Conservation (phyloP, 2,797 vertebrate species). For the Pristis pectinata region DNA sequence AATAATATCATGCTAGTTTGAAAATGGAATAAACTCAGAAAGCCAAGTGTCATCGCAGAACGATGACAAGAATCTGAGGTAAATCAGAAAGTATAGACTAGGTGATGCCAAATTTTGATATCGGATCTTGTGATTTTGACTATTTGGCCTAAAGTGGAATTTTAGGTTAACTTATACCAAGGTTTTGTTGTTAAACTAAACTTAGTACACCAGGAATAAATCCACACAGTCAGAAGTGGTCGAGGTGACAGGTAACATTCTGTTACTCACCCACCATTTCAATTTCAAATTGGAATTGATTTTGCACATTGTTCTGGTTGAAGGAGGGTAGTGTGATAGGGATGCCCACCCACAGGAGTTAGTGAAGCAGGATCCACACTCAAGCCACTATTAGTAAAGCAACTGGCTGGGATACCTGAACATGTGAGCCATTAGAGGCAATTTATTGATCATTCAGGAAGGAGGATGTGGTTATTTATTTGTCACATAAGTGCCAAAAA, state of each 20-base stretch:
- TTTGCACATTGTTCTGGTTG: too few species aligned
- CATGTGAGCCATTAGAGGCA: not conserved
- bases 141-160: not conserved
- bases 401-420: not conserved
- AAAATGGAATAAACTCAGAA: not conserved
- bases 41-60: not conserved
- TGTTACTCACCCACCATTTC: not conserved
- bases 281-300: not conserved
- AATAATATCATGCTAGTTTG: not conserved
- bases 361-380: not conserved
- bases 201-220: not conserved
- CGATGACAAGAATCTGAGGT: not conserved
- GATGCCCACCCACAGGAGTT: not conserved
- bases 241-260: not conserved
- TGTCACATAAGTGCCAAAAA: not conserved
- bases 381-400: not conserved
- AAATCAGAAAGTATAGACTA: not conserved
- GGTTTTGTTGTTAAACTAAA: not conserved
- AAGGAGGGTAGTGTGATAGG: too few species aligned
- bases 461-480: not conserved
- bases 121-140: not conserved
- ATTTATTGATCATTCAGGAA: not conserved
- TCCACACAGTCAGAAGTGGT: not conserved
- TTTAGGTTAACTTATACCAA: not conserved
- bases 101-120: not conserved